Base-by-base conservation (phyloP, 2,113 vertebrate species). In the Chloropsis cyanopogon region DNA sequence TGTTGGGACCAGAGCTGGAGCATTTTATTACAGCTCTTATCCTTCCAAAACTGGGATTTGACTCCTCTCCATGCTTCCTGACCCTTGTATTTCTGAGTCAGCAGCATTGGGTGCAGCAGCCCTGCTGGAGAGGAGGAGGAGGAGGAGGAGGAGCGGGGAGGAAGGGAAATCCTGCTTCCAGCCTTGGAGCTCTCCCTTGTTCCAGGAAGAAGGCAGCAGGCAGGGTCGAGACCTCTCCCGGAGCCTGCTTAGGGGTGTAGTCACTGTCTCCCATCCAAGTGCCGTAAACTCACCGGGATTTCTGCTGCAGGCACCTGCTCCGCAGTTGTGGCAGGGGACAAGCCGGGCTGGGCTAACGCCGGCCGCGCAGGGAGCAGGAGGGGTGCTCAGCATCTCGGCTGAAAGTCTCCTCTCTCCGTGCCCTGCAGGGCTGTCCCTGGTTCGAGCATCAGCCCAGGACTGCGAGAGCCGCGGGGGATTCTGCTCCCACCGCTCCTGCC, bases 391-490 rank as follows among this genome's bases (percentile, higher is more conserved):
- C 57, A 39, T 16, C 41, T 47, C 4, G 1, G 4, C 44, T 5
- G 2, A 37, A 90, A 41, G 7, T 35, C 20, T 69, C 31, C 31
- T 41, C 29, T 69, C 46, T 53, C 37, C 10, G 29, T 21, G 6
- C 10, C 77, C 78, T 50, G 50, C 82, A 97, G 96, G 88, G 59
- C 52, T 94, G 59, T 18, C 90, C 35, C 63, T 78, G 2, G 2
- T 31, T 50, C 47, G 11, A 73, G 82, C 82, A 50, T 73, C 39
- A 0, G 76, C 79, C 29, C 50, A 90, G 86, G 90, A 86, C 4
- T 97, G 96, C 29, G 59, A 95, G 72, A 82, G 59, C 29, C 96
- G 95, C 0, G 64, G 92, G 19, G 96, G 96, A 6, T 97, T 97
- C 95, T 97, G 96, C 82, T 96, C 90, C 10, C 79, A 0, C 0